phyloP scores from a whole-genome alignment of 1,140 invertebrate species.

The Tyrophagus putrescentiae region DNA sequence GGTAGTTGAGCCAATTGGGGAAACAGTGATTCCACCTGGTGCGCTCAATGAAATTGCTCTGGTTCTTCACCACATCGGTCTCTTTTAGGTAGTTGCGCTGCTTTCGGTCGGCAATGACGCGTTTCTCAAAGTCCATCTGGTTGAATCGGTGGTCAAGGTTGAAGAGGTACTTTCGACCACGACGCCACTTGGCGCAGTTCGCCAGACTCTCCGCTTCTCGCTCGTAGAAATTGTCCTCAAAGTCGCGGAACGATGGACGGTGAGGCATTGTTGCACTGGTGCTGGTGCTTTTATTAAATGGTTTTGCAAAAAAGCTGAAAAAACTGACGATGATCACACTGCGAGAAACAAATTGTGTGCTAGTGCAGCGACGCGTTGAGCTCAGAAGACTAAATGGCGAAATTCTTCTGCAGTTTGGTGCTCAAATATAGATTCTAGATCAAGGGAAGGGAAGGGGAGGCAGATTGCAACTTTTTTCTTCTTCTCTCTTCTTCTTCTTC shows the following conservation, averaged over 20 bases:
- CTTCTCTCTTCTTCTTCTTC: too few relatives aligned
- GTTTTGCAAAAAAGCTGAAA: background rate
- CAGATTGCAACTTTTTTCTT: too few relatives aligned
- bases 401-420: too few relatives aligned
- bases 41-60: background rate
- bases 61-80: background rate
- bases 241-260: background rate
- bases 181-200: slow-evolving; percentile 8
- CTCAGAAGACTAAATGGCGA: too few relatives aligned
- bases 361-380: background rate
- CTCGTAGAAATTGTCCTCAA: slow-evolving; percentile 2
- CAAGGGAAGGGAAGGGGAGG: too few relatives aligned
- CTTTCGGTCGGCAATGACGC: slow-evolving; percentile 2
- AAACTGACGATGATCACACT: background rate
- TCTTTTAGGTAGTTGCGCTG: slow-evolving; percentile 10
- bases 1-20: slow-evolving; percentile 8
- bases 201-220: slow-evolving; percentile 15
- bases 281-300: too few relatives aligned
- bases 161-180: slow-evolving; percentile 8
- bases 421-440: too few relatives aligned
- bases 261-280: background rate
- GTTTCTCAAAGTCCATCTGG: slow-evolving; percentile 17
- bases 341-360: background rate
- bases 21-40: slow-evolving; percentile 6
- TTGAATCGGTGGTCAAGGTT: background rate